Percentiles rank a stretch among this genome's conserved stretches.
phyloP scores from a whole-genome alignment of 2,113 vertebrate genomes.

The Dermatemys mawii region DNA sequence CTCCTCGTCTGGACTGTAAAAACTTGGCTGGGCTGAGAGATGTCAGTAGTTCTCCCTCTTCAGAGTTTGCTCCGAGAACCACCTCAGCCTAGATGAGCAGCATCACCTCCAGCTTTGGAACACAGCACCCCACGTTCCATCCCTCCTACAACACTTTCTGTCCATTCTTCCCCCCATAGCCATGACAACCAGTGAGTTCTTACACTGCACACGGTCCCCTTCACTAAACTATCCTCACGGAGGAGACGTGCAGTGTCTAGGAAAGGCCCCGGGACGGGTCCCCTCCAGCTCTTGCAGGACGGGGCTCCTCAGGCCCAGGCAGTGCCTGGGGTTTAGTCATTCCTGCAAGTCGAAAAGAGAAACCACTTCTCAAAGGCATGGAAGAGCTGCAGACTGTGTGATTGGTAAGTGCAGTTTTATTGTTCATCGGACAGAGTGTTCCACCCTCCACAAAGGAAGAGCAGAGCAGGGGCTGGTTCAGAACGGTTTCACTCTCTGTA shows the following conservation, averaged over 20 bases:
- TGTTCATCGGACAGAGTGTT: neutral
- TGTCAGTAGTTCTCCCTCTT: neutral
- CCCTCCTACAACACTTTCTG: neutral
- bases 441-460: fast-evolving
- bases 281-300: neutral
- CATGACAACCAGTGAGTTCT: neutral
- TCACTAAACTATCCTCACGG: neutral
- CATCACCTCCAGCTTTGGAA: neutral
- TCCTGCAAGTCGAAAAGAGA: neutral
- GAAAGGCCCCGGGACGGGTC: neutral
- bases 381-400: neutral
- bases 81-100: neutral
- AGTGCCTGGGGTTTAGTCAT: fast-evolving
- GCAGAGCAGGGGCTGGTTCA: neutral
- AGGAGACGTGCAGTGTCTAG: neutral
- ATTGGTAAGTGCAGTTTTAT: neutral
- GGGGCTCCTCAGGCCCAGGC: neutral
- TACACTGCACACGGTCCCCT: neutral
- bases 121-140: neutral
- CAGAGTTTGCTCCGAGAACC: neutral
- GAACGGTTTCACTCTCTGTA: fast-evolving
- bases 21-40: neutral
- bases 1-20: neutral
- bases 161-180: neutral
- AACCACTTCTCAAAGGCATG: neutral